Base-by-base conservation (phyloP, 2,797 vertebrate species). In the Heteromormyrus szaboi region DNA sequence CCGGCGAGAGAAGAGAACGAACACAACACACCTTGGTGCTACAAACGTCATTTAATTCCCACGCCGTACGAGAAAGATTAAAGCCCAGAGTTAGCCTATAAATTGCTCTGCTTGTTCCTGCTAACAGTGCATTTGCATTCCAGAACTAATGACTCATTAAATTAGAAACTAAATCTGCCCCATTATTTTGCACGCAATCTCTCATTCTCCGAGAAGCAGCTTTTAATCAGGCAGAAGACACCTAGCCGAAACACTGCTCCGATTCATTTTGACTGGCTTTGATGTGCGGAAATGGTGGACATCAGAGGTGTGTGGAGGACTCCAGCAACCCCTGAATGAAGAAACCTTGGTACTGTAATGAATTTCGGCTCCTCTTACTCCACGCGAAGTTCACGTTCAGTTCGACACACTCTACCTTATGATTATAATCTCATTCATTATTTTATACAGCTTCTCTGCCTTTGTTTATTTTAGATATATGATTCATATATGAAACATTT, bases 141-240 rank as follows among this genome's bases (percentile, higher is more conserved):
- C 44, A 29, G 59, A 87, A 65, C 86, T 87, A 87, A 87, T 87
- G 86, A 65, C 54, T 65, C 54, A 87, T 87, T 87, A 87, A 87
- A 87, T 87, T 87, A 87, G 86, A 65, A 87, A 46, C 56, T 41
- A 48, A 68, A 41, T 29, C 17, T 65, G 37, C 9, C 86, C 86
- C 85, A 37, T 56, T 37, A 54, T 86, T 56, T 86, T 56, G 14
- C 12, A 33, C 5, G 54, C 50, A 17, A 37, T 86, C 50, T n/a
- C 33, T 9, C 54, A 68, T 46, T 87, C 86, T 87, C 54, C 9
- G n/a, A 25, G 85, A 87, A 62, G 29, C 33, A 8, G n/a, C 8
- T 19, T 59, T 14, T 44, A 59, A 17, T 59, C 41, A 46, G 17
- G 37, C 33, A 37, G 25, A 59, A 86, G 46, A 84, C n/a, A 84